Base-by-base conservation (phyloP, 2,797 vertebrate species). In the Anabacerthia variegaticeps region DNA sequence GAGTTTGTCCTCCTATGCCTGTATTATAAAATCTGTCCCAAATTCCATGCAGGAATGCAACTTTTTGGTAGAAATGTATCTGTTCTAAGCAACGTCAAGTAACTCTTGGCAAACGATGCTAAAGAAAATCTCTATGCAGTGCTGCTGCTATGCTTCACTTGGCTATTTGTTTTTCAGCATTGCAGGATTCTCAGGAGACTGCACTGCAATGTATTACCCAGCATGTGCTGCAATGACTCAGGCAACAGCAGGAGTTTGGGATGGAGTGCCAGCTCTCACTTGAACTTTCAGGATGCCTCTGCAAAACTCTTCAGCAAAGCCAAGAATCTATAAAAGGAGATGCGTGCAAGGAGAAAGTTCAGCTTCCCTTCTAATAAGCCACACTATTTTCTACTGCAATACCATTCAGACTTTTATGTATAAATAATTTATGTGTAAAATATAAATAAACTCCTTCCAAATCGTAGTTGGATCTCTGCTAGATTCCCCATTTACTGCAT, bases 211-310 rank as follows among this genome's bases (percentile, higher is more conserved):
- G 3, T 1, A n/a, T 43, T 41, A 71, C 73, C 87, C 89, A 92
- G 89, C 79, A 23, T 86, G 91, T 92, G 85, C 92, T 10, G 63
- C 95, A 95, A 10, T 96, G 95, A 96, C 89, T 96, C 94, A 93
- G 92, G 49, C 91, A 92, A 1, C 92, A 94, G 92, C 82, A 22
- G 18, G 88, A 95, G 85, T 6, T 41, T 14, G 51, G 81, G 37
- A 68, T n/a, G 52, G 44, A 93, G 74, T 1, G 86, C 88, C 96
- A 97, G 89, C 87, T 92, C 91, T 48, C 54, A 5, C 79, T 44
- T 7, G 0, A 74, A 43, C 79, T 92, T 76, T 21, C 77, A 79
- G 83, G 76, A 88, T 77, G 94, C 73, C 89, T 86, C 18, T 39
- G 71, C 72, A 84, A 54, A 92, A 88, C 88, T 55, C 85, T 6